Conservation (phyloP, 2,888 invertebrate genomes). For the Spisula subtruncata region DNA sequence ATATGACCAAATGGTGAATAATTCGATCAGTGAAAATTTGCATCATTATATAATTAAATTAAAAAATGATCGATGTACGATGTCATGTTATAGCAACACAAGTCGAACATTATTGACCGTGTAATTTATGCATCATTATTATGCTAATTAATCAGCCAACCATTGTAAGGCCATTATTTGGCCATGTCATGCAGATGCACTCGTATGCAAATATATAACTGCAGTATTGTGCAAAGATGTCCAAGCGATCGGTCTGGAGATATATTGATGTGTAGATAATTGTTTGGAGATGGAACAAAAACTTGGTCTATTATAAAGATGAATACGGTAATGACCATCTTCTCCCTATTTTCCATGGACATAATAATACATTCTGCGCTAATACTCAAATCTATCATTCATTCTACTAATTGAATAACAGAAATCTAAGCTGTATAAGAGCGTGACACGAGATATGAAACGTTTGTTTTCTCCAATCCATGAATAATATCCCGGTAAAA, state of each 20-base stretch:
- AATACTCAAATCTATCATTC: slow-evolving; percentile 12
- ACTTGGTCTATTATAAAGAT: not conserved
- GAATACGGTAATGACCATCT: not conserved
- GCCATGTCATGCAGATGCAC: too few species aligned
- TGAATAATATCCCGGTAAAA: slow-evolving; percentile 48
- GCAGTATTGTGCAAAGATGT: too few species aligned
- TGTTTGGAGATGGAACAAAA: not conserved
- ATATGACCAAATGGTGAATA: too few species aligned
- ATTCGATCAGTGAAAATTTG: too few species aligned
- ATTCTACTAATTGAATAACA: slow-evolving; percentile 44
- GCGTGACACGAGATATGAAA: slow-evolving; percentile 47
- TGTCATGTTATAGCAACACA: too few species aligned
- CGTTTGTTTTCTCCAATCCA: slow-evolving; percentile 46
- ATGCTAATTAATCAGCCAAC: too few species aligned
- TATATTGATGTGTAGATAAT: not conserved
- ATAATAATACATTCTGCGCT: not conserved
- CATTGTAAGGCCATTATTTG: too few species aligned
- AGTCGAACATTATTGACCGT: too few species aligned
- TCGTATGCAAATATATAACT: too few species aligned
- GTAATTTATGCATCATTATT: too few species aligned
- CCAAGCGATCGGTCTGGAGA: not conserved
- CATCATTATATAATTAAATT: too few species aligned
- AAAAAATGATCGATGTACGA: too few species aligned
- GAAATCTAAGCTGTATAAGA: not conserved
- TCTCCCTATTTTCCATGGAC: not conserved